phyloP scores from a whole-genome alignment of 2,113 vertebrate species.

The Pseudorasbora parva region DNA sequence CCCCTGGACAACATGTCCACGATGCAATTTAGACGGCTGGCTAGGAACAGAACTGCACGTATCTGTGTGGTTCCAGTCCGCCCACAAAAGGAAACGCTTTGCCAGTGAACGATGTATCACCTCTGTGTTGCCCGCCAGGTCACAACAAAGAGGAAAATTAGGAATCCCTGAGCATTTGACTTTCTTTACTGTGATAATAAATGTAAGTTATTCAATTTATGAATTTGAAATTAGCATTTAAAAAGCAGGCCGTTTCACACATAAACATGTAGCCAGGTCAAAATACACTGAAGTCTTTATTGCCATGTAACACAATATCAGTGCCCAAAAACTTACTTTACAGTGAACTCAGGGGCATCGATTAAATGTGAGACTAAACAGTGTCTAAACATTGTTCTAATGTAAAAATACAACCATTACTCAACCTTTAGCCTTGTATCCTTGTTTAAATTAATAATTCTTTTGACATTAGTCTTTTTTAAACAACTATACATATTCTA shows the following conservation, averaged over 20 bases:
- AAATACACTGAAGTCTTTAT: slow-evolving; percentile 65
- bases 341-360: slow-evolving; percentile 48
- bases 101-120: too few relatives aligned
- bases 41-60: too few relatives aligned
- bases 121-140: too few relatives aligned
- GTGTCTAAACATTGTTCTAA: not conserved
- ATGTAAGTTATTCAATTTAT: not conserved
- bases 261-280: not conserved
- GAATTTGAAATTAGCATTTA: not conserved
- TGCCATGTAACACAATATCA: slow-evolving; percentile 60
- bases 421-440: not conserved
- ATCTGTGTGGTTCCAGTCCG: too few relatives aligned
- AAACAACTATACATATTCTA: slow-evolving; percentile 7
- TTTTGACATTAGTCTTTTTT: not conserved
- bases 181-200: not conserved
- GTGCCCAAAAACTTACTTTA: slow-evolving; percentile 30
- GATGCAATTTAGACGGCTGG: too few relatives aligned
- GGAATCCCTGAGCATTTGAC: too few relatives aligned
- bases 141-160: too few relatives aligned
- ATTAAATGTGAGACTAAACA: not conserved
- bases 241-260: not conserved
- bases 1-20: not conserved
- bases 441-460: not conserved
- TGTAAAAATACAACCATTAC: slow-evolving; percentile 47
- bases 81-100: too few relatives aligned